Conservation (phyloP, 1,140 invertebrate species). For the Caenorhabditis tropicalis region DNA sequence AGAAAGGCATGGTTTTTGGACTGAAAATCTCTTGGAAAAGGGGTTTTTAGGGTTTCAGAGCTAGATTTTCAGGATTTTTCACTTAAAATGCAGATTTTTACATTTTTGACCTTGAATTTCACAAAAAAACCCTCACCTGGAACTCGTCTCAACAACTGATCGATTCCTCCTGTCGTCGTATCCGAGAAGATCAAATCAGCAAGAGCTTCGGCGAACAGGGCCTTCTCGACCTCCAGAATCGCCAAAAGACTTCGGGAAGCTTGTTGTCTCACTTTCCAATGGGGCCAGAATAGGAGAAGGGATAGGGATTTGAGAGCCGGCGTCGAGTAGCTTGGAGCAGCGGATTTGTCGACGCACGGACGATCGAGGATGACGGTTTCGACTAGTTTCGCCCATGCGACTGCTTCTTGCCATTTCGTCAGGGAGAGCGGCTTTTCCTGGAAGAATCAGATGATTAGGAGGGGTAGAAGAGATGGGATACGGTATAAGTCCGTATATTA, state of each 20-base stretch:
- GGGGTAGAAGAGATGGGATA: too few species aligned
- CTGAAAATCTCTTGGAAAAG: too few species aligned
- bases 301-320: neutral
- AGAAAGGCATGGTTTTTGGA: too few species aligned
- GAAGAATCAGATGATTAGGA: too few species aligned
- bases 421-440: constrained; percentile 25
- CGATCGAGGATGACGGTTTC: neutral
- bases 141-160: constrained; percentile 34
- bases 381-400: constrained; percentile 3
- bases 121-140: too few species aligned
- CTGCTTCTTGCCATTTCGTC: constrained; percentile 2
- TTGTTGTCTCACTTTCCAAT: constrained; percentile 44
- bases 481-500: too few species aligned
- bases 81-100: neutral
- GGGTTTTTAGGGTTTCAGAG: too few species aligned
- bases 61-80: neutral
- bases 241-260: neutral
- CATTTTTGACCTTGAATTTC: neutral
- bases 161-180: constrained; percentile 29
- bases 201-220: constrained; percentile 21
- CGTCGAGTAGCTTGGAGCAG: neutral
- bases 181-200: constrained; percentile 44
- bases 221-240: neutral
- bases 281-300: constrained; percentile 46
- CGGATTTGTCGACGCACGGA: neutral